phyloP scores from a whole-genome alignment of 1,140 invertebrate species.

The Philaenus spumarius region DNA sequence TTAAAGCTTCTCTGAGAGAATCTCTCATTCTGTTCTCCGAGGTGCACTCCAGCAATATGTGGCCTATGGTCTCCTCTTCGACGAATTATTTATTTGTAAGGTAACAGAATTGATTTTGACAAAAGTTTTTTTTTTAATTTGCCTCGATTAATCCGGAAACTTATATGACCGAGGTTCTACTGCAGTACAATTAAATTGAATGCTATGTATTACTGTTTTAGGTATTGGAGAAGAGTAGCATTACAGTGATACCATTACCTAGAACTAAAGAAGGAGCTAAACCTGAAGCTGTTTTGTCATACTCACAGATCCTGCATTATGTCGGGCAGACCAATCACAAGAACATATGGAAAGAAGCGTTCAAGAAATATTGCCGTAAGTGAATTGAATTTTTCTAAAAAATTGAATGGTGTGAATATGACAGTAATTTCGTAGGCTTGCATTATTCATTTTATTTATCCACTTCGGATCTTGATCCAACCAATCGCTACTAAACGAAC shows the following conservation, averaged over 20 bases:
- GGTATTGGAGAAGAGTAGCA: constrained; percentile 55
- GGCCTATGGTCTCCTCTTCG: too few relatives aligned
- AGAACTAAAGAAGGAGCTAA: constrained; percentile 44
- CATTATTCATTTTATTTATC: background rate
- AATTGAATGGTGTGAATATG: background rate
- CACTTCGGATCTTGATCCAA: background rate
- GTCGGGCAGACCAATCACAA: constrained; percentile 72
- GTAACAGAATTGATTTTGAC: too few relatives aligned
- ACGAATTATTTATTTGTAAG: too few relatives aligned
- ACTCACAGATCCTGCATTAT: constrained; percentile 69
- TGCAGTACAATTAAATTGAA: background rate
- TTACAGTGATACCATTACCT: constrained; percentile 63
- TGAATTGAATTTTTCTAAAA: constrained; percentile 28
- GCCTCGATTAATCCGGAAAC: too few relatives aligned
- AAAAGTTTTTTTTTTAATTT: too few relatives aligned
- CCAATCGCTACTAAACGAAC: background rate
- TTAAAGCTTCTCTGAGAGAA: too few relatives aligned
- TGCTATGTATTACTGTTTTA: constrained; percentile 34
- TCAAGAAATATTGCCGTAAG: constrained; percentile 64
- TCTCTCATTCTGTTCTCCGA: too few relatives aligned
- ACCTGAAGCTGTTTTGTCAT: constrained; percentile 56
- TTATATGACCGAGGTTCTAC: background rate
- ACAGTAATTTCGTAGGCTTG: background rate
- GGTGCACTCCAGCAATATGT: too few relatives aligned
- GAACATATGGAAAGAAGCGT: constrained; percentile 76